Evolutionary conservation across 1,140 invertebrate genomes (phyloP).

Genomic region (Leptopilina clavipes): DNA sequence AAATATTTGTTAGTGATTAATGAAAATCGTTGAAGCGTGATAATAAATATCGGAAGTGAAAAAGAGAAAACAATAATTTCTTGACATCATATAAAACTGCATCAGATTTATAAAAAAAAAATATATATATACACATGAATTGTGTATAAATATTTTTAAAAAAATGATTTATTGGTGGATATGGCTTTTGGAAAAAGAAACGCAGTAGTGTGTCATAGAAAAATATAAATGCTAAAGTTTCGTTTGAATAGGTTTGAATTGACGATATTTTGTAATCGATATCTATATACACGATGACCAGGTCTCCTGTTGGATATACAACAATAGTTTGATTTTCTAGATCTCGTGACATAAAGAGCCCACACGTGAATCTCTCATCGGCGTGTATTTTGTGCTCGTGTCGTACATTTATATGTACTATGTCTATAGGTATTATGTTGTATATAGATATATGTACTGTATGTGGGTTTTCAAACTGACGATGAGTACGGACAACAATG

Average conservation of each 20-base stretch:
- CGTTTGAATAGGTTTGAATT: background rate
- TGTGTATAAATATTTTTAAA: no score
- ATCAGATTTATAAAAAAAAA: no score
- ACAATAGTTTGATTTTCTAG: conserved; percentile 49
- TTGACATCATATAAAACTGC: no score
- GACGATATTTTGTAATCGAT: conserved; percentile 15
- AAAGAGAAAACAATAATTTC: no score
- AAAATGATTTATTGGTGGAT: no score
- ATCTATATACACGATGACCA: background rate
- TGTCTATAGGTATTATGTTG: conserved; percentile 8
- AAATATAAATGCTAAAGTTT: background rate
- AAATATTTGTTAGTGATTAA: no score
- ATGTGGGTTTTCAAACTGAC: conserved; percentile 34
- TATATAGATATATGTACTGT: no score
- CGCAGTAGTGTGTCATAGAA: background rate
- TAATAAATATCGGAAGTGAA: no score
- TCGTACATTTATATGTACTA: conserved; percentile 44
- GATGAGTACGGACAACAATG: conserved; percentile 70
- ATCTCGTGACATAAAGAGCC: conserved; percentile 35
- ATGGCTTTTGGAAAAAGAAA: no score
- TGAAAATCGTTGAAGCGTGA: no score
- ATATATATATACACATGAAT: no score
- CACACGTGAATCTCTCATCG: conserved; percentile 8
- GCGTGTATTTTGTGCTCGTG: conserved; percentile 37
- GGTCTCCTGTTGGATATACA: conserved; percentile 35